Conservation (phyloP, 2,797 vertebrate genomes). For the Mus caroli region DNA sequence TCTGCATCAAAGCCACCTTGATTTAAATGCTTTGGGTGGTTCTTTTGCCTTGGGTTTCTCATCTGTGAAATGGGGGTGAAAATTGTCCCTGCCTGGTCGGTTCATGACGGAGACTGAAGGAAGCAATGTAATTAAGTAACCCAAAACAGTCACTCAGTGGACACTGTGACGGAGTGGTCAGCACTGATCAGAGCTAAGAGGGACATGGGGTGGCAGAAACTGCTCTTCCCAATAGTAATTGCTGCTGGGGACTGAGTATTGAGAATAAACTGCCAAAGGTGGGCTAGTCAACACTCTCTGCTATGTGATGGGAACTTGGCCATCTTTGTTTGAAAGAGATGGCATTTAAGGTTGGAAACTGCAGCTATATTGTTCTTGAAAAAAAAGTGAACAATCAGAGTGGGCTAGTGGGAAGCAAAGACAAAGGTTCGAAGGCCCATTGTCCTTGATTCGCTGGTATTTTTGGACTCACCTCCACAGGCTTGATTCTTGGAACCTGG, state of each 20-base stretch:
- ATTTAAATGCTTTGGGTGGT: background rate
- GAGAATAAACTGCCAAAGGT: background rate
- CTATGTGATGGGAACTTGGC: slow-evolving; percentile 57
- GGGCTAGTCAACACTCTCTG: background rate
- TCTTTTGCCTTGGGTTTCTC: background rate
- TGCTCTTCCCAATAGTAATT: background rate
- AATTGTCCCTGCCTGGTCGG: background rate
- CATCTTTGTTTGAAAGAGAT: slow-evolving; percentile 68
- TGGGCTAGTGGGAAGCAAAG: background rate
- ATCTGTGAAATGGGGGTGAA: slow-evolving; percentile 10
- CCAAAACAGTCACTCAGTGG: background rate
- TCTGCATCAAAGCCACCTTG: background rate
- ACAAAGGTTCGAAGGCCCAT: background rate
- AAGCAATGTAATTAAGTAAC: background rate
- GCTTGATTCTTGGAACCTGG: slow-evolving; percentile 17
- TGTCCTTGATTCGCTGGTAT: background rate
- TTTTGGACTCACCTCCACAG: background rate
- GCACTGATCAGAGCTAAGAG: background rate
- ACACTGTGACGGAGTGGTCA: background rate
- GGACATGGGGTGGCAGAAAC: background rate
- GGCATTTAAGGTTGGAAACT: background rate
- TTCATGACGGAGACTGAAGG: background rate
- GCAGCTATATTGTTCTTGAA: slow-evolving; percentile 2
- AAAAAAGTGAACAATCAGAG: background rate
- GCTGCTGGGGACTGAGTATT: background rate